phyloP scores from a whole-genome alignment of 2,888 invertebrate species.

The Itoplectis maculator region DNA sequence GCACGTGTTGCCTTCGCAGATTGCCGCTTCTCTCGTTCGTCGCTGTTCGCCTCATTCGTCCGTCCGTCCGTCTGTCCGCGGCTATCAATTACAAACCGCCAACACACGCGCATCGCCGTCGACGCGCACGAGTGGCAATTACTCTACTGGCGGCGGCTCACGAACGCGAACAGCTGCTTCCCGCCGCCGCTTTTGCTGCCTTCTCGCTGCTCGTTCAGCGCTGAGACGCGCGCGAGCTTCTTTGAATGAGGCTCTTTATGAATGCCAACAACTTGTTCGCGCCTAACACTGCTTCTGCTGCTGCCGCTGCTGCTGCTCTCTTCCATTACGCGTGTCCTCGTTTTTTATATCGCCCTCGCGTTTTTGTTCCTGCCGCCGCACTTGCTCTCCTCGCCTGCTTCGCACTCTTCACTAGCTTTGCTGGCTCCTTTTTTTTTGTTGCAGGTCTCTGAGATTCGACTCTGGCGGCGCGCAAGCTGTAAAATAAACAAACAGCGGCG shows the following conservation, averaged over 20 bases:
- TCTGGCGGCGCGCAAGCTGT: slow-evolving; percentile 10
- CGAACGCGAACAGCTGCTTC: slow-evolving; percentile 56
- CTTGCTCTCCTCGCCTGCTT: not conserved
- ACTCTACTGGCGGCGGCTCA: slow-evolving; percentile 32
- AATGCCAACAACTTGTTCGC: slow-evolving; percentile 60
- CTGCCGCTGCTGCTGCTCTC: slow-evolving; percentile 21
- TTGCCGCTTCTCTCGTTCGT: not conserved
- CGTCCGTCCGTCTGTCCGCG: not conserved
- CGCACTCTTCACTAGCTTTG: not conserved
- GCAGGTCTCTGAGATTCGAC: too few species aligned
- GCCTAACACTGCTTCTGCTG: slow-evolving; percentile 23
- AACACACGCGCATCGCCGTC: slow-evolving; percentile 37
- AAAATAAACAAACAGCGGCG: slow-evolving; percentile 51
- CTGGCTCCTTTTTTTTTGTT: not conserved
- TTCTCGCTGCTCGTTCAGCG: slow-evolving; percentile 21
- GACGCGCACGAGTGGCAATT: slow-evolving; percentile 45
- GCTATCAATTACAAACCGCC: slow-evolving; percentile 47
- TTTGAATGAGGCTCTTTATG: slow-evolving; percentile 67
- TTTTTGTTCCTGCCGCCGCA: slow-evolving; percentile 57
- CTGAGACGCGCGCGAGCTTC: slow-evolving; percentile 35
- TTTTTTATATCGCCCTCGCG: slow-evolving; percentile 45
- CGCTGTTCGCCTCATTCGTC: too few species aligned
- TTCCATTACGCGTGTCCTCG: slow-evolving; percentile 47
- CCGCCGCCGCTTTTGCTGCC: slow-evolving; percentile 13
- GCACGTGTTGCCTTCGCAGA: too few species aligned